A percentile compares a stretch with the other conserved stretches of the same genome.
These are phyloP conservation scores for Phalacrocorax carbo DNA, from an alignment of 2,113 vertebrate genomes.

Conservation along the genomic window DNA sequence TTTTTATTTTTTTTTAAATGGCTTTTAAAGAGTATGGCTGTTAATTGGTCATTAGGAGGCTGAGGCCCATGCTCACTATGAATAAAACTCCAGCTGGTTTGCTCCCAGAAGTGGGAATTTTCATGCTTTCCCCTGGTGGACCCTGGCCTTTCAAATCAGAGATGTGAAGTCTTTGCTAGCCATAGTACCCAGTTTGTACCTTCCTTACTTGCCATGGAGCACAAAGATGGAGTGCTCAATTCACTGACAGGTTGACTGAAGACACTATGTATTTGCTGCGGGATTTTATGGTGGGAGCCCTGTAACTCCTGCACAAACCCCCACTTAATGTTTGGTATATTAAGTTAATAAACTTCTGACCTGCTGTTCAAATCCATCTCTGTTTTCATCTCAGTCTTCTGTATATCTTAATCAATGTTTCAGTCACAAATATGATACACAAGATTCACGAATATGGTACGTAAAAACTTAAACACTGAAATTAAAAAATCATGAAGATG, in stretches of 20 bases:
- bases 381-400: not conserved
- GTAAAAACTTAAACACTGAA: not conserved
- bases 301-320: not conserved
- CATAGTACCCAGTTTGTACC: fast-evolving
- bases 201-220: not conserved
- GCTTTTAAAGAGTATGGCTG: not conserved
- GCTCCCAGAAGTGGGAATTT: not conserved
- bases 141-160: not conserved
- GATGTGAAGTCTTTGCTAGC: not conserved
- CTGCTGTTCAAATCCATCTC: not conserved
- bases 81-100: not conserved
- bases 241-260: not conserved
- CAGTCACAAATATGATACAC: not conserved
- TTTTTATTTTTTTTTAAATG: not conserved
- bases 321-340: not conserved
- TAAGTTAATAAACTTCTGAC: not conserved
- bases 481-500: not conserved
- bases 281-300: not conserved
- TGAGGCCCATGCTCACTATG: not conserved
- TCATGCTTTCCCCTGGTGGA: not conserved
- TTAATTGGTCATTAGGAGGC: not conserved
- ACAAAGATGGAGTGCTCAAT: not conserved
- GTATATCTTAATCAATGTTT: not conserved
- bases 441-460: not conserved
- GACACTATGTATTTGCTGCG: not conserved